Percentiles rank a stretch among this genome's conserved stretches.
Conservation (phyloP, 2,888 invertebrate genomes). For the Magallana nippona region DNA sequence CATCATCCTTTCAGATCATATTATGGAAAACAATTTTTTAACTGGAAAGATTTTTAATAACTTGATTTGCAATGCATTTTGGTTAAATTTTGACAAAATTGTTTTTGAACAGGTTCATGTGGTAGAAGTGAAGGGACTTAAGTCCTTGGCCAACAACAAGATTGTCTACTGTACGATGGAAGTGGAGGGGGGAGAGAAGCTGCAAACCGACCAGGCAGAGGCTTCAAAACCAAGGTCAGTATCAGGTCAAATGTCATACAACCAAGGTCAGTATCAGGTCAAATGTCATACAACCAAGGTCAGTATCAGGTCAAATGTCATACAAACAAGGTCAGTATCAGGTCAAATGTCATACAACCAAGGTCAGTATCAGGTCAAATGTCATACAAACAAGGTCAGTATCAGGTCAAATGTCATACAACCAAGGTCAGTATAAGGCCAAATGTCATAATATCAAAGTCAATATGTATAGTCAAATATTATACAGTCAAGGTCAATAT, state of each 20-base stretch:
- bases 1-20: no score
- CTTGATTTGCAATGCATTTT: no score
- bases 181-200: constrained; percentile 98
- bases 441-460: constrained; percentile 95
- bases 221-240: constrained; percentile 91
- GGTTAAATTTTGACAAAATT: no score
- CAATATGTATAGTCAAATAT: constrained; percentile 87
- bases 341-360: constrained; percentile 96
- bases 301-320: constrained; percentile 87
- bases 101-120: constrained; percentile 94
- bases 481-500: constrained; percentile 88
- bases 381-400: constrained; percentile 91
- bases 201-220: constrained; percentile 99
- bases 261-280: constrained; percentile 84
- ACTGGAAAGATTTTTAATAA: no score
- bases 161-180: constrained; percentile 99
- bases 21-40: no score
- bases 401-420: constrained; percentile 91
- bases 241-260: constrained; percentile 93
- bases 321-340: constrained; percentile 85
- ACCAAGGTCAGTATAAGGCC: constrained; percentile 85
- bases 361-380: constrained; percentile 84
- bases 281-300: constrained; percentile 95
- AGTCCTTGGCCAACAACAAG: constrained; percentile 96
- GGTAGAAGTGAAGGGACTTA: constrained; percentile 99